phyloP scores from a whole-genome alignment of 2,797 vertebrate species.

The Margarornis squamiger region DNA sequence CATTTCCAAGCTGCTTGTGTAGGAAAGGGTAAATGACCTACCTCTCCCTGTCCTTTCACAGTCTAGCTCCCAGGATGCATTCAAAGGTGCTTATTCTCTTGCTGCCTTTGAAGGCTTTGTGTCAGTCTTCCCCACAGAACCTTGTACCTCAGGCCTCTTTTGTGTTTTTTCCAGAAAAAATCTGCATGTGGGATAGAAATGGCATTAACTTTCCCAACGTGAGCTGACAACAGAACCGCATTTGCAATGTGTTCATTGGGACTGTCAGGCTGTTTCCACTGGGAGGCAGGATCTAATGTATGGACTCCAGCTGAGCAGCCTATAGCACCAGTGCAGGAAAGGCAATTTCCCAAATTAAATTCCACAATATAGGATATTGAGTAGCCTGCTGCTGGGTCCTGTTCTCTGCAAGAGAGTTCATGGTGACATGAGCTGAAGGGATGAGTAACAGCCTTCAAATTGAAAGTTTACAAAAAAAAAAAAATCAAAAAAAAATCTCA shows the following conservation, averaged over 20 bases:
- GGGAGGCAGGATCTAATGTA: neutral
- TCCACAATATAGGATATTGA: slow-evolving; percentile 15
- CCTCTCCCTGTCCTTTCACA: slow-evolving; percentile 10
- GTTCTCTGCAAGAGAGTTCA: slow-evolving; percentile 34
- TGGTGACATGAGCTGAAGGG: slow-evolving; percentile 14
- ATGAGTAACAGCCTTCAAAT: slow-evolving; percentile 34
- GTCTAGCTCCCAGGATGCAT: neutral
- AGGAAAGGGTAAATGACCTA: slow-evolving; percentile 40
- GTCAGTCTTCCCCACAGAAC: neutral
- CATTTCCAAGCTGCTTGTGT: neutral
- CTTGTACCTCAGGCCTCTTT: neutral
- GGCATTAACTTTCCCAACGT: neutral
- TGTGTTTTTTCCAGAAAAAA: neutral
- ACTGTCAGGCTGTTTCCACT: neutral
- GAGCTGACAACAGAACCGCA: neutral
- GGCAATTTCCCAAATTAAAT: slow-evolving; percentile 63
- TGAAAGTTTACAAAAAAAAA: neutral
- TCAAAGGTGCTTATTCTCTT: neutral
- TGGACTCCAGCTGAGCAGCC: slow-evolving; percentile 1
- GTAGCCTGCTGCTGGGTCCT: slow-evolving; percentile 39
- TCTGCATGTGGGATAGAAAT: slow-evolving; percentile 28
- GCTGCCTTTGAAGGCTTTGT: slow-evolving; percentile 31
- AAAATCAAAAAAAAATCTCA: neutral
- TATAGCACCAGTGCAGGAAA: neutral
- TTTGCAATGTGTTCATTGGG: neutral